Conservation (phyloP, 2,797 vertebrate genomes). For the Spinus olivaceus region DNA sequence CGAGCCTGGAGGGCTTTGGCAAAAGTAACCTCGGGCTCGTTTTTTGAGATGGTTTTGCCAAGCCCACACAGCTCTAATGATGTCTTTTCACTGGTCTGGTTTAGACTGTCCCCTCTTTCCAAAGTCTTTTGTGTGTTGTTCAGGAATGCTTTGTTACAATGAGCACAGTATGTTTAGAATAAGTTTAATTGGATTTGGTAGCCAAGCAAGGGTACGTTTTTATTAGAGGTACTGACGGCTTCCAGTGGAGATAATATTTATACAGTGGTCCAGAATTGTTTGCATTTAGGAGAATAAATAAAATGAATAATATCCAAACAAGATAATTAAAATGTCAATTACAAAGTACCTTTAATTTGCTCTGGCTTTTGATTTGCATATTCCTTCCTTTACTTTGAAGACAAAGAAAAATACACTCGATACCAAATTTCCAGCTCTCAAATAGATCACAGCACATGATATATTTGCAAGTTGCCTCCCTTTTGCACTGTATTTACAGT, state of each 20-base stretch:
- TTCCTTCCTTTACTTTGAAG: constrained; percentile 56
- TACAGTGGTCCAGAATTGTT: constrained; percentile 61
- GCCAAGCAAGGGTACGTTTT: constrained; percentile 64
- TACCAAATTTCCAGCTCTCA: neutral
- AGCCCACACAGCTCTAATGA: constrained; percentile 71
- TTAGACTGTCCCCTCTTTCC: constrained; percentile 45
- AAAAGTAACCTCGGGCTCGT: constrained; percentile 43
- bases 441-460: neutral
- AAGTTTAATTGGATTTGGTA: constrained; percentile 67
- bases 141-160: constrained; percentile 63
- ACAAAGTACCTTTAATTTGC: constrained; percentile 61
- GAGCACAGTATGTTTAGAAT: constrained; percentile 66
- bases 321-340: constrained; percentile 76
- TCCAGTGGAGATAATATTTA: constrained; percentile 75
- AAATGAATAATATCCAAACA: constrained; percentile 75
- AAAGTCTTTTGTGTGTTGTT: constrained; percentile 64
- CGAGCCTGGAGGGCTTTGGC: constrained; percentile 58
- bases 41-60: constrained; percentile 63
- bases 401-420: constrained; percentile 24
- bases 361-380: constrained; percentile 68
- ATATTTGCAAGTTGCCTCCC: neutral
- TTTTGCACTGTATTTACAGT: constrained; percentile 10
- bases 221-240: constrained; percentile 66
- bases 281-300: constrained; percentile 73
- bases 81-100: constrained; percentile 63